Percentiles rank a stretch among this genome's conserved stretches.
phyloP scores from a whole-genome alignment of 1,140 invertebrate genomes.

The Archegozetes longisetosus region DNA sequence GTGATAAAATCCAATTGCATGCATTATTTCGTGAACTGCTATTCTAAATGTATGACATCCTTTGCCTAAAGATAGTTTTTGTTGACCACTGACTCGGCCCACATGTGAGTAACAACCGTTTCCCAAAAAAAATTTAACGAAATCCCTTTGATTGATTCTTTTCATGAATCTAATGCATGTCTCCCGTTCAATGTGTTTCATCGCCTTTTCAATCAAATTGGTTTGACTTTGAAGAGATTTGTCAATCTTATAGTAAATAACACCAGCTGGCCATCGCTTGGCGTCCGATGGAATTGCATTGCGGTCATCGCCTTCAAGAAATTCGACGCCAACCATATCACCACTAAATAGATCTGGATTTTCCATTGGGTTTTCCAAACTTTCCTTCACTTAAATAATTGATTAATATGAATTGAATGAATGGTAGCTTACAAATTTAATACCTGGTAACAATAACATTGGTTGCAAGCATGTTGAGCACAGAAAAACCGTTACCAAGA shows the following conservation, averaged over 20 bases:
- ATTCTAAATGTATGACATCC: conserved; percentile 20
- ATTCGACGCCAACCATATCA: conserved; percentile 15
- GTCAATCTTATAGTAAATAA: conserved; percentile 19
- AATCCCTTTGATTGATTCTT: conserved; percentile 37
- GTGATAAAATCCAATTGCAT: conserved; percentile 31
- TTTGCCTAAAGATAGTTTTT: conserved; percentile 17
- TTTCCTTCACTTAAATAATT: neutral
- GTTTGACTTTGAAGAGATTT: conserved; percentile 2
- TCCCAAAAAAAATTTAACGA: conserved; percentile 24
- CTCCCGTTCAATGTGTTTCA: conserved; percentile 37
- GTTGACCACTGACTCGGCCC: conserved; percentile 18
- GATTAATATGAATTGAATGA: too few species aligned
- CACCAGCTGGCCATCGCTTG: conserved; percentile 19
- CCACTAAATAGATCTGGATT: conserved; percentile 19
- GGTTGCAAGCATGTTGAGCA: too few species aligned
- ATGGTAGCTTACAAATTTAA: too few species aligned
- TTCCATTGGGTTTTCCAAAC: neutral
- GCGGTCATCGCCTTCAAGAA: conserved; percentile 8
- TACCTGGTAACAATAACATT: too few species aligned
- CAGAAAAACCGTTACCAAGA: too few species aligned
- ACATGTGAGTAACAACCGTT: conserved; percentile 18
- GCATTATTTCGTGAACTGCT: conserved; percentile 32
- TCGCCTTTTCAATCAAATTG: conserved; percentile 25
- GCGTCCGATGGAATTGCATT: conserved; percentile 18
- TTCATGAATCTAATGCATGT: conserved; percentile 43